Base-by-base conservation (phyloP, 1,140 invertebrate genomes). In the Cotesia glomerata region DNA sequence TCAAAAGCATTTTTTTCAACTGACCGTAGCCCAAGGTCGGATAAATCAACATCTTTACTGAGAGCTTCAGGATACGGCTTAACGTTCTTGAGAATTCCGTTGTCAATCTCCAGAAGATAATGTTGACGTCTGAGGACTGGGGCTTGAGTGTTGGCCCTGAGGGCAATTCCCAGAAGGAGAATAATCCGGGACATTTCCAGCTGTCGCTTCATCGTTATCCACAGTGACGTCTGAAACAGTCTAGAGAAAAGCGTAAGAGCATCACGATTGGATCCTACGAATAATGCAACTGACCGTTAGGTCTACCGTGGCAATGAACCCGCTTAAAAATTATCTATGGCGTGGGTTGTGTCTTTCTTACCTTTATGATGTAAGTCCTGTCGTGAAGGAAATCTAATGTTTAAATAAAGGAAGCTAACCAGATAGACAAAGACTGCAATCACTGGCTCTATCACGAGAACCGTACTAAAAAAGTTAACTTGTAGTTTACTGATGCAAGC, bases 1-100 rank as follows among this genome's bases (percentile, higher is more conserved):
- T 79, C 79, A 8, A 83, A 77, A 1, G 73, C 76, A 11, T 78
- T 76, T 16, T 72, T 72, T 0, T 81, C 73, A 8, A 83, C 3
- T 0, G 9, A 7, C 0, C 4, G 61, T 18, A 81, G 64, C 1
- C 34, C 64, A 16, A 78, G 32, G n/a, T 34, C 54, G 0, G 79
- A 78, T 9, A 82, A 34, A 16, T 82, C 71, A 0, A 81, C 49
- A 2, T 74, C 14, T 0, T 3, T 3, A 3, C 16, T 8, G 1
- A 35, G 7, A 4, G 74, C 39, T 8, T 16, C 59, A 1, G 0
- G 45, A 0, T 73, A 54, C 8, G 39, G 52, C 16, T 62, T 26
- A 2, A 82, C 52, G 4, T 69, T 71, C 18, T 36, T 73, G 7
- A 82, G n/a, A 7, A 26, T 75, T 7, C 67, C 73, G 56, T 81